Conservation (phyloP, 2,797 vertebrate species). For the Smutsia temminckii region DNA sequence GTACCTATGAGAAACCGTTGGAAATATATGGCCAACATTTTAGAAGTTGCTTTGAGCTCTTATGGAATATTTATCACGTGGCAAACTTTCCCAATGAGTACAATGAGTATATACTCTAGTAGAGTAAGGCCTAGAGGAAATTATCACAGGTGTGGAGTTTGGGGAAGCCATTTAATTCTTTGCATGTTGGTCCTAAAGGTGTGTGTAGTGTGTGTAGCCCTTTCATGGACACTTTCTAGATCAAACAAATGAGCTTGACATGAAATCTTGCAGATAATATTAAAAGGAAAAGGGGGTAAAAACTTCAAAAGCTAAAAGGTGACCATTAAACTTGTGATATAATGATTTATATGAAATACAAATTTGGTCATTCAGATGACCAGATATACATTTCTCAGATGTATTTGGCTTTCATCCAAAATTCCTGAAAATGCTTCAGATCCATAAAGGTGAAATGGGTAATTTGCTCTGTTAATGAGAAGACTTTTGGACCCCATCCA, state of each 20-base stretch:
- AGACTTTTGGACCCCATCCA: too few relatives aligned
- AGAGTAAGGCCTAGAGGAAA: background rate
- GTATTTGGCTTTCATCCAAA: too few relatives aligned
- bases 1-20: background rate
- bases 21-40: background rate
- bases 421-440: too few relatives aligned
- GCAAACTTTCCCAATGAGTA: background rate
- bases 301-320: background rate
- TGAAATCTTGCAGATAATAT: background rate
- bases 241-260: background rate
- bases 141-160: background rate
- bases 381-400: too few relatives aligned
- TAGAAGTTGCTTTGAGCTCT: background rate
- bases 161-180: background rate
- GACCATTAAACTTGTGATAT: background rate
- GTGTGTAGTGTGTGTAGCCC: background rate
- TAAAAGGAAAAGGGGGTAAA: background rate
- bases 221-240: background rate
- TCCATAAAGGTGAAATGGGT: too few relatives aligned
- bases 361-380: too few relatives aligned
- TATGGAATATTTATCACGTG: background rate
- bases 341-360: too few relatives aligned
- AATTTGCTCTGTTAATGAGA: too few relatives aligned
- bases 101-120: background rate
- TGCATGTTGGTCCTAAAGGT: background rate